Base-by-base conservation (phyloP, 2,113 vertebrate species). In the Cricetomys ansorgei region DNA sequence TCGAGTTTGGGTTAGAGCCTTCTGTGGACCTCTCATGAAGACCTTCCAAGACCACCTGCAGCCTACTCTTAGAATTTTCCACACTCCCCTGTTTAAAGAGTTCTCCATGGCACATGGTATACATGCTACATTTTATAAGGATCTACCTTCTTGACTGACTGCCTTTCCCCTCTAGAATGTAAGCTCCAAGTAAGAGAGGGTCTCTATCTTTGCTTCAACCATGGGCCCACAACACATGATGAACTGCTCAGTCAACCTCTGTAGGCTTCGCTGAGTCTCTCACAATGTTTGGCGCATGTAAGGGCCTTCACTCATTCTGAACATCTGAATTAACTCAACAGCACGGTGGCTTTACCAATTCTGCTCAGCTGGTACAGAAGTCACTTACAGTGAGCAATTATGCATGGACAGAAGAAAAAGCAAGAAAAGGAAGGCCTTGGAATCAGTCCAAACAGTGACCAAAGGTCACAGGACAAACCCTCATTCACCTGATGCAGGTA, bases 331-430 rank as follows among this genome's bases (percentile, higher is more conserved):
- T 89, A 69, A 93, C 64, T 70, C 69, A 43, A 80, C 75, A 77
- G 57, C 53, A 65, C 64, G 27, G 29, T 53, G 79, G 62, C 13
- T 76, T 79, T 62, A 77, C 88, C 13, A 92, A 64, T 79, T 90
- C 29, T 69, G 29, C 45, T 65, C 27, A 3, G 8, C 65, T 95
- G 80, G 48, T 37, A 59, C 15, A 85, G n/a, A 93, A 97, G 25
- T 88, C 48, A 55, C n/a, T 90, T 95, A 89, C 76, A 64, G 48
- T 40, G 76, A 94, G 53, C 81, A 95, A 37, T 91, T 91, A 94
- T 77, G 4, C 83, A 77, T n/a, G 92, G 73, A 45, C 77, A 80
- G 85, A 55, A 69, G 70, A 77, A 92, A 29, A 95, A 31, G 53
- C 43, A 73, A 73, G 43, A 69, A 53, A 64, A 67, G 77, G 81